Evolutionary conservation across 1,140 invertebrate genomes (phyloP), one percentile per base, ranked within the genome.

Genomic region (Drosophila busckii): DNA sequence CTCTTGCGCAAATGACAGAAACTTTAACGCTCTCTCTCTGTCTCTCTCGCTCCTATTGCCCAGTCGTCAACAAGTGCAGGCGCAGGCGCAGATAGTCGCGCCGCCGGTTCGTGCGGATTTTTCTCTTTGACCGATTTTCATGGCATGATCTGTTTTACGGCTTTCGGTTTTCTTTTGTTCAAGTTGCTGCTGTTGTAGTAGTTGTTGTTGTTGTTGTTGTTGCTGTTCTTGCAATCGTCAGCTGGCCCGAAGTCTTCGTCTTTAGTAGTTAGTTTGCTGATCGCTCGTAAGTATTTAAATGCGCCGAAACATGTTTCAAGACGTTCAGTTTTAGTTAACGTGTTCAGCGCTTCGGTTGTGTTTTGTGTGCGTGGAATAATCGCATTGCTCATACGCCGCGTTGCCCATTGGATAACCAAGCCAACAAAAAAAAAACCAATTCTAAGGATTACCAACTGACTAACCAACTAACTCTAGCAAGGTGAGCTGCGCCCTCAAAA

Each of bases 131-230:
- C 73, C 73, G 73, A 82, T 80, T 80, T 80, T 58, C 68, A 64
- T 80, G 75, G 75, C 73, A 80, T 80, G 73, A 80, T 80, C 73
- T 82, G 75, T 80, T 80, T 82, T 73, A 80, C 69, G 63, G 73
- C 73, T 80, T 80, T 80, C 73, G 69, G 73, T 82, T 80, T 80
- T 76, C 71, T 71, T 78, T 52, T 19, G 37, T 48, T 28, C 23
- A 41, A 45, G 49, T 31, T 42, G 29, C 15, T 45, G 53, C 32
- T 55, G 20, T 35, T 45, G 44, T 41, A 41, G 60, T 29, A 61
- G 70, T 46, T 53, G 20, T 15, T 17, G 31, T 59, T 32, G 34
- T 12, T 40, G 17, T 10, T 28, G 28, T 26, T 49, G 48, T 20
- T 65, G 63, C 42, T 50, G 45, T 55, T 60, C 42, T 31, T 42